Conservation (phyloP, 2,888 invertebrate species). For the Horisme vitalbata region DNA sequence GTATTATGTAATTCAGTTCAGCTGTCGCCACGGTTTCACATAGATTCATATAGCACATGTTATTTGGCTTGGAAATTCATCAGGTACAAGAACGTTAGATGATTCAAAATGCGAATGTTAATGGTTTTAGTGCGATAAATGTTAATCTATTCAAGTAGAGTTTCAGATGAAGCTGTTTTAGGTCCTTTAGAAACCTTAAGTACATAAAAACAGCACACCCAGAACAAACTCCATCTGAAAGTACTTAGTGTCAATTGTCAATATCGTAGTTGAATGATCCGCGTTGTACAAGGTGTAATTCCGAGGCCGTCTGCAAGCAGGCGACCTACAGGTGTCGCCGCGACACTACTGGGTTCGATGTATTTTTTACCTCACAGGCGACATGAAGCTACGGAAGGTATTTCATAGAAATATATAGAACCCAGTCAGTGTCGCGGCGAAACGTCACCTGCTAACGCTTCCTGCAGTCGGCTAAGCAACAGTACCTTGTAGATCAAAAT, state of each 20-base stretch:
- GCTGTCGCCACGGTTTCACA: conserved; percentile 64
- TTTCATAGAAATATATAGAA: too few species aligned
- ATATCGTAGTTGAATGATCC: conserved; percentile 6
- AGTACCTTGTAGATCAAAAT: too few species aligned
- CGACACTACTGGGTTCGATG: too few species aligned
- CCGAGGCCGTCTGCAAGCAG: conserved; percentile 64
- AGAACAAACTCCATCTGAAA: conserved; percentile 31
- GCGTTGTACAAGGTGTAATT: conserved; percentile 31
- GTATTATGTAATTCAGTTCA: conserved; percentile 43
- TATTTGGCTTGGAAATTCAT: conserved; percentile 64
- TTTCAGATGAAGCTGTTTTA: conserved; percentile 24
- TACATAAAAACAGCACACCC: conserved; percentile 33
- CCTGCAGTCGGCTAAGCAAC: too few species aligned
- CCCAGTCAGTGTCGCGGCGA: too few species aligned
- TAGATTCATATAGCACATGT: conserved; percentile 44
- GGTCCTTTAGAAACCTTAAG: conserved; percentile 27
- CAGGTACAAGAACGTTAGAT: conserved; percentile 72
- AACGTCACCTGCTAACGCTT: too few species aligned
- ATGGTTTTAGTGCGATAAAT: conserved; percentile 17
- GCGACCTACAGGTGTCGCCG: too few species aligned
- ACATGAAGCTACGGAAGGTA: too few species aligned
- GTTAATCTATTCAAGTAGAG: conserved; percentile 9
- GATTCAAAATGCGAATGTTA: conserved; percentile 37
- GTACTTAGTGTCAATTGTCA: conserved; percentile 7
- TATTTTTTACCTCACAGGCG: too few species aligned